Percentiles rank a stretch among this genome's conserved stretches.
Evolutionary conservation across 1,140 invertebrate genomes (phyloP).

Genomic region (Eupeodes corollae): DNA sequence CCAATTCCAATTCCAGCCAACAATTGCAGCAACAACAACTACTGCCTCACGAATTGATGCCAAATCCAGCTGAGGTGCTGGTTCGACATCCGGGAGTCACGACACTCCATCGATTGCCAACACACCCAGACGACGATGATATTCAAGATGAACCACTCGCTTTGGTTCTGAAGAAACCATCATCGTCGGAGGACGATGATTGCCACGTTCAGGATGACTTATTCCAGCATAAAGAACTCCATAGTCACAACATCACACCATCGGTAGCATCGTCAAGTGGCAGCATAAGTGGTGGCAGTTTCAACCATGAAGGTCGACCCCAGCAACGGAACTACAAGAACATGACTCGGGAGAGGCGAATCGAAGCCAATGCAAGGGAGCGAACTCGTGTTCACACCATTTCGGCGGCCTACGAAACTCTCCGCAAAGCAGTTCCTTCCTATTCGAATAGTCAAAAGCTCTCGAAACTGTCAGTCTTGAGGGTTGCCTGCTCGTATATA

Average conservation of each 20-base stretch:
- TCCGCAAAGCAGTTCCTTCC: conserved; percentile 71
- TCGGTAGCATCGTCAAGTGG: conserved; percentile 12
- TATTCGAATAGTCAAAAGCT: conserved; percentile 89
- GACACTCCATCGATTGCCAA: conserved; percentile 23
- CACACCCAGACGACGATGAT: conserved; percentile 20
- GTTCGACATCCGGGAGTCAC: conserved; percentile 38
- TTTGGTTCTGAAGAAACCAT: conserved; percentile 17
- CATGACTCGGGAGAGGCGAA: conserved; percentile 81
- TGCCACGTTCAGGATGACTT: neutral
- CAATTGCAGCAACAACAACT: too few relatives aligned
- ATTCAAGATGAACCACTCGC: conserved; percentile 30
- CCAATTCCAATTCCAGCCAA: too few relatives aligned
- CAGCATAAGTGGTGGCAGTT: neutral
- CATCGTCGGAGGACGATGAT: neutral
- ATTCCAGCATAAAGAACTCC: neutral
- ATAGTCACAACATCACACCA: conserved; percentile 5
- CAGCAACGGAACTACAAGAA: conserved; percentile 88
- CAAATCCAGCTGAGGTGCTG: conserved; percentile 34
- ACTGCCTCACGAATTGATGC: conserved; percentile 23
- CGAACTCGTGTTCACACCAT: conserved; percentile 88
- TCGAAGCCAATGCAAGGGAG: conserved; percentile 88
- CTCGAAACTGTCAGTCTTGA: conserved; percentile 79
- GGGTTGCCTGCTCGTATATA: conserved; percentile 86
- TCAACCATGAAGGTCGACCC: conserved; percentile 23
- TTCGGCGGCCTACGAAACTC: conserved; percentile 84